Base-by-base conservation (phyloP, 2,888 invertebrate genomes). In the Cosmopolites sordidus region DNA sequence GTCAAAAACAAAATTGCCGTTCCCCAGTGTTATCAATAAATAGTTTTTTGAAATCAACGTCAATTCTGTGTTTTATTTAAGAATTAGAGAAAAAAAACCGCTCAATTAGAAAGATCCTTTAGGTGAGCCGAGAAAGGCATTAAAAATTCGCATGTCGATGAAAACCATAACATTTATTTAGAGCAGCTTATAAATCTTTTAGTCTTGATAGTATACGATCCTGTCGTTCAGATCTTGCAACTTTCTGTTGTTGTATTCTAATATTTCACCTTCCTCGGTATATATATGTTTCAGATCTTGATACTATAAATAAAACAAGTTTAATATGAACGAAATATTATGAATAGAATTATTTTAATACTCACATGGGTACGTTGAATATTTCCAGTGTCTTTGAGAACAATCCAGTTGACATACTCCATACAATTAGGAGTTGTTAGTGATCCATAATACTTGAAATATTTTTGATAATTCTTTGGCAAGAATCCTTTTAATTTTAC, bases 391-490 rank as follows among this genome's bases (percentile, higher is more conserved):
- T 1, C 73, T n/a, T 30, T 72, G 43, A 80, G 70, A 6, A 88
- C 78, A 33, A 84, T 83, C 86, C 87, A 87, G 1, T 79, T 78
- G 11, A 87, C 85, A 0, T 77, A 77, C 67, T 88, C 87, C 42
- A 80, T 79, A 67, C 87, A 88, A 33, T 74, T 74, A 2, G 88
- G 87, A 0, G 87, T 86, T 2, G 87, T 87, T 55, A 88, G 73
- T 0, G 87, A 88, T 0, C 88, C 88, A 4, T 79, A 72, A 65
- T 88, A 88, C 8, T 81, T 76, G 69, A 79, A 87, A 65, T 80
- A 85, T 0, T 72, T 70, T 1, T 74, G 27, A 29, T 47, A 48
- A 41, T 52, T 43, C 1, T 49, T 16, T 9, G 63, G 63, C 8
- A 62, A 48, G 33, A 63, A 53, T 4, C 48, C 41, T 6, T 30